These are phyloP conservation scores for Hypomecis punctinalis DNA, from an alignment of 2,888 invertebrate species.

Conservation along the genomic window DNA sequence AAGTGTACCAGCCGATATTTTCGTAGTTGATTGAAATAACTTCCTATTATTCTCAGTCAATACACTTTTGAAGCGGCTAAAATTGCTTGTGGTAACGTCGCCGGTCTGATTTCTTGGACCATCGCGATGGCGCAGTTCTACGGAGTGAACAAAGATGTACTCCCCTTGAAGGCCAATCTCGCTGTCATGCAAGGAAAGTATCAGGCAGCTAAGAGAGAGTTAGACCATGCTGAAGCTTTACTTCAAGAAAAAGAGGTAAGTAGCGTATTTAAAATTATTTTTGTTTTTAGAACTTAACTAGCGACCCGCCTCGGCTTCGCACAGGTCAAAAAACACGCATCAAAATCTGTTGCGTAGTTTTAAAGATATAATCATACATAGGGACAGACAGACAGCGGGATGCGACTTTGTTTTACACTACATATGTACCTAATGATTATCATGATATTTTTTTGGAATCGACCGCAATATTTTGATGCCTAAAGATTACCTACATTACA, in stretches of 20 bases:
- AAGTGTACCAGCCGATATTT: too few relatives aligned
- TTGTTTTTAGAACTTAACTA: too few relatives aligned
- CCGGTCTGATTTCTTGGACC: constrained; percentile 95
- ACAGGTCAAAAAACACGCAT: too few relatives aligned
- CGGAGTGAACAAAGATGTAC: constrained; percentile 93
- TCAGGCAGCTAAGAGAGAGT: constrained; percentile 86
- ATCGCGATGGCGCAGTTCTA: constrained; percentile 94
- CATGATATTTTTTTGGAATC: too few relatives aligned
- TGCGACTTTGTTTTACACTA: too few relatives aligned
- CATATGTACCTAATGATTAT: too few relatives aligned
- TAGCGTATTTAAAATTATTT: not conserved
- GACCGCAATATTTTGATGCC: too few relatives aligned
- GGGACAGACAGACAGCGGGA: too few relatives aligned
- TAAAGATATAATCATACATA: too few relatives aligned
- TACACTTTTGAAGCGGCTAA: constrained; percentile 94
- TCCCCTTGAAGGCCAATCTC: constrained; percentile 93
- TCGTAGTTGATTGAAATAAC: too few relatives aligned
- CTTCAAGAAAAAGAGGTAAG: constrained; percentile 82
- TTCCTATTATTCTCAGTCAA: constrained; percentile 51
- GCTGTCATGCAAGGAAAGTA: constrained; percentile 91
- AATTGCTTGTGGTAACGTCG: constrained; percentile 95
- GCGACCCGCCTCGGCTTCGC: too few relatives aligned
- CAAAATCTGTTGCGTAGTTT: too few relatives aligned
- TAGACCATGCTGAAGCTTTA: constrained; percentile 85
- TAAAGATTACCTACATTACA: constrained; percentile 39